Base-by-base conservation (phyloP, 37 sponge, comb jelly and placozoan genomes). In the Chondrosia reniformis region DNA sequence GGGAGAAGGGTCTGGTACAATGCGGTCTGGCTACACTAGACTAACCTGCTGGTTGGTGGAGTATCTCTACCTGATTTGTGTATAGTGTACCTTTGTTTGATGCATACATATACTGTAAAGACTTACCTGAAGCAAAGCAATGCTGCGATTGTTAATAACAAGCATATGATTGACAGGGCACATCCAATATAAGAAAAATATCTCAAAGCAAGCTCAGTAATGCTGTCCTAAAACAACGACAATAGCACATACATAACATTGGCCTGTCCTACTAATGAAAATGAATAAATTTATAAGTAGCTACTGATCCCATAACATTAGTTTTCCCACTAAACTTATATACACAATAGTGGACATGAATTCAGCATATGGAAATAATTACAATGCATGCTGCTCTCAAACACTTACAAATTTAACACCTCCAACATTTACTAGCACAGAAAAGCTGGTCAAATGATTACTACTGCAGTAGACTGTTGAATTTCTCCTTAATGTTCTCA, bases 101-200 rank as follows among this genome's bases (percentile, higher is more conserved):
- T 15, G 15, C 52, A 49, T 15, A 49, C 52, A 49, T 49, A 15
- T 49, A 49, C 36, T 33, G 1, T 22, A 39, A 34, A 4, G 6
- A 39, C 79, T 67, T 27, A 84, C 85, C 88, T 82, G 56, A 87
- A 64, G 15, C 76, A 2, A 0, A 80, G 21, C 42, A 80, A 80
- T 62, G 84, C 80, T 27, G 72, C 27, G 24, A 89, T 42, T 6
- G 85, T 71, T 8, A 84, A 37, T 36, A 76, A 17, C 28, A 89
- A 79, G 38, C 85, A 89, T 17, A 89, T 55, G 28, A 80, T 75
- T 7, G 89, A 89, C 2, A 89, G 46, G n/a, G 76, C 56, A 67
- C 85, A 84, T 19, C 89, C 89, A 58, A 89, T 72, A 56, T 89
- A 89, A 6, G 89, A 89, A 6, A 89, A 5, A 2, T 57, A 39